phyloP scores from a whole-genome alignment of 2,113 vertebrate genomes.

The Lepisosteus oculatus region DNA sequence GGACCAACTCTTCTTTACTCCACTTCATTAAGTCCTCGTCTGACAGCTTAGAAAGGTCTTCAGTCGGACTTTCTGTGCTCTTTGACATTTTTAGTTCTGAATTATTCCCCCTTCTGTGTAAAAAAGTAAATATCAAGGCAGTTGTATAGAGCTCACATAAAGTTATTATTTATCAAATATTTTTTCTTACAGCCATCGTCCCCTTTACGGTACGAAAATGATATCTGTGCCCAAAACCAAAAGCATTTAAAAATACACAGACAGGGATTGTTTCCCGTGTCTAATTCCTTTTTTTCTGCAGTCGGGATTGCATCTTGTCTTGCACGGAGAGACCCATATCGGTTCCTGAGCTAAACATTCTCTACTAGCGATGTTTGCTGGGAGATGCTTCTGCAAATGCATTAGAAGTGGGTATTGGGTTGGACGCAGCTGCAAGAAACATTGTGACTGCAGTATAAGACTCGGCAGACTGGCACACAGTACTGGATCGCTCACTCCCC shows the following conservation, averaged over 20 bases:
- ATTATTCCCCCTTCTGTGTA: constrained; percentile 60
- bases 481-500: constrained; percentile 11
- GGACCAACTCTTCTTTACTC: constrained; percentile 91
- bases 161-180: constrained; percentile 18
- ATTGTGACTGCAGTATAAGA: constrained; percentile 40
- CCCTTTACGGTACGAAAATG: background rate
- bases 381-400: constrained; percentile 23
- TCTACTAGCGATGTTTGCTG: constrained; percentile 22
- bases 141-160: constrained; percentile 27
- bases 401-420: background rate
- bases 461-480: constrained; percentile 21
- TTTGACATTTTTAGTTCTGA: constrained; percentile 58
- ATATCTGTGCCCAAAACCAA: background rate
- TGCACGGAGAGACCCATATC: constrained; percentile 30
- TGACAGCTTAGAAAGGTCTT: constrained; percentile 84
- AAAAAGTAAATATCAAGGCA: constrained; percentile 22
- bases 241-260: background rate
- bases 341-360: constrained; percentile 31
- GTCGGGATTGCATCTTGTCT: constrained; percentile 6
- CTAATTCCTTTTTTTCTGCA: background rate
- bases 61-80: constrained; percentile 53
- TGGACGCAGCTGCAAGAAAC: background rate
- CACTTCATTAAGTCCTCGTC: constrained; percentile 89
- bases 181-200: constrained; percentile 7
- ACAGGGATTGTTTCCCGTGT: background rate